These are phyloP conservation scores for Magallana angulata DNA, from an alignment of 1,140 invertebrate species.

Conservation along the genomic window DNA sequence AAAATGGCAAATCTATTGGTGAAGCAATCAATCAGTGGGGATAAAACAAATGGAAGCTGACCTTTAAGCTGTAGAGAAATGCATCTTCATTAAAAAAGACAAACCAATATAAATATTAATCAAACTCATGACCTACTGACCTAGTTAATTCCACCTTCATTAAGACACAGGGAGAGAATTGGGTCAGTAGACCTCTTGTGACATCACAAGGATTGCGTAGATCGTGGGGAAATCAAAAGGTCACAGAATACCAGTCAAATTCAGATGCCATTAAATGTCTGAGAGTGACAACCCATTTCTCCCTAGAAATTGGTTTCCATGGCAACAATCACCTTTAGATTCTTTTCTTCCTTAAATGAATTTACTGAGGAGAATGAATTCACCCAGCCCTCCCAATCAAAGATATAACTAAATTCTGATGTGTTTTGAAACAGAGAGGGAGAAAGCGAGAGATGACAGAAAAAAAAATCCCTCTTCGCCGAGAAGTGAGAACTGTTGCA, in stretches of 20 bases:
- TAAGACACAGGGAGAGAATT: too few species aligned
- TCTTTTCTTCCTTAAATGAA: neutral
- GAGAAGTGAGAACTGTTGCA: neutral
- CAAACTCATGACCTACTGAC: too few species aligned
- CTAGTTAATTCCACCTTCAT: too few species aligned
- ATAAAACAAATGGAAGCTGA: too few species aligned
- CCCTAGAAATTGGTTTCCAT: constrained; percentile 22
- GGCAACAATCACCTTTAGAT: neutral
- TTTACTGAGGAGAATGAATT: neutral
- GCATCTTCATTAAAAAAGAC: too few species aligned
- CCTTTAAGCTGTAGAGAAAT: too few species aligned
- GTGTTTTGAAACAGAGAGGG: neutral
- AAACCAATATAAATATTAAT: too few species aligned
- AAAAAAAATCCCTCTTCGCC: neutral
- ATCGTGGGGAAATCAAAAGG: neutral
- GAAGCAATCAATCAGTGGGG: too few species aligned
- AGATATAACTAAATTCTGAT: neutral
- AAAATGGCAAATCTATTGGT: neutral
- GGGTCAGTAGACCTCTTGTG: too few species aligned
- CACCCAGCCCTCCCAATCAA: neutral
- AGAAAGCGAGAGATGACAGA: neutral
- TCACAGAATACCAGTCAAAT: neutral
- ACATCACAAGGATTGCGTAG: neutral
- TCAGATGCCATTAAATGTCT: neutral
- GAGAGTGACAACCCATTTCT: constrained; percentile 18